Percentiles rank a stretch among this genome's conserved stretches.
phyloP scores from a whole-genome alignment of 2,113 vertebrate genomes.

The Pipra filicauda region DNA sequence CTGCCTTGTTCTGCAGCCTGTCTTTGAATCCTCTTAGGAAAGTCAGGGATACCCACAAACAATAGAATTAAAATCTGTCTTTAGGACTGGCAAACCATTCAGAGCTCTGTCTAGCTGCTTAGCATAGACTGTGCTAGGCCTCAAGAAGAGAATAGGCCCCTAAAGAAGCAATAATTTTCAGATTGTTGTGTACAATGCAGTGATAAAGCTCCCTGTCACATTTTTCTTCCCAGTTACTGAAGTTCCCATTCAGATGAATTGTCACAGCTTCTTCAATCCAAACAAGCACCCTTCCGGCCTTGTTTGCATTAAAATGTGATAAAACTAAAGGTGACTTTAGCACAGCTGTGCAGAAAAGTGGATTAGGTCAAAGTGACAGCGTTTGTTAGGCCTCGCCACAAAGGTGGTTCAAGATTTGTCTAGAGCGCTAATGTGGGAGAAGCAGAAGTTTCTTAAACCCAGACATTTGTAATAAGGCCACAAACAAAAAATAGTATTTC shows the following conservation, averaged over 20 bases:
- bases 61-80: slow-evolving; percentile 79
- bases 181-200: slow-evolving; percentile 76
- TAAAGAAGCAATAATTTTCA: slow-evolving; percentile 84
- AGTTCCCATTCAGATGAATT: slow-evolving; percentile 86
- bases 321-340: slow-evolving; percentile 86
- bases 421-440: slow-evolving; percentile 70
- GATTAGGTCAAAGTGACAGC: slow-evolving; percentile 88
- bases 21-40: slow-evolving; percentile 78
- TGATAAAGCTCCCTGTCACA: slow-evolving; percentile 93
- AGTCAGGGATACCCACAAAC: slow-evolving; percentile 73
- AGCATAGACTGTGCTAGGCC: slow-evolving; percentile 78
- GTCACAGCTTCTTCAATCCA: slow-evolving; percentile 79
- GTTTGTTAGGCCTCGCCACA: slow-evolving; percentile 70
- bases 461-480: slow-evolving; percentile 70
- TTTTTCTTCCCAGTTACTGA: slow-evolving; percentile 91
- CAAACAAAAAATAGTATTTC: slow-evolving; percentile 59
- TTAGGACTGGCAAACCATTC: slow-evolving; percentile 69
- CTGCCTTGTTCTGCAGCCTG: slow-evolving; percentile 47
- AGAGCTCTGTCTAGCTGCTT: slow-evolving; percentile 76
- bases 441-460: slow-evolving; percentile 73
- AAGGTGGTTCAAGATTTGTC: slow-evolving; percentile 66
- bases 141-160: slow-evolving; percentile 68
- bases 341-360: slow-evolving; percentile 87
- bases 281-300: slow-evolving; percentile 83
- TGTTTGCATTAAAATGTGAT: slow-evolving; percentile 95